Evolutionary conservation across 2,113 vertebrate genomes (phyloP).

Genomic region (Hylia prasina): DNA sequence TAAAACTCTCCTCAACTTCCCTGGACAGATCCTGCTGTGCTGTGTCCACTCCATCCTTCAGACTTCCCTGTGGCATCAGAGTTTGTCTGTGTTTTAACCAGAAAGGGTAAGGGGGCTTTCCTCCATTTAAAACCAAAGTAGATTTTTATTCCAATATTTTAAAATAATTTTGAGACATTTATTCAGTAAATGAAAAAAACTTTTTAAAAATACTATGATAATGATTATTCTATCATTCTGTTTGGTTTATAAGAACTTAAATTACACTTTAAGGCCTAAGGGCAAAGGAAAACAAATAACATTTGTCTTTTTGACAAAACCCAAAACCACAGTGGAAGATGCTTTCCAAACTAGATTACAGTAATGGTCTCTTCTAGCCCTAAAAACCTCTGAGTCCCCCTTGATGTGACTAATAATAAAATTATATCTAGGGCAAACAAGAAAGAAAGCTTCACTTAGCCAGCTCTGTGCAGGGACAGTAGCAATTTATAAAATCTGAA

Average conservation of each 20-base stretch:
- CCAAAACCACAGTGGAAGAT: background rate
- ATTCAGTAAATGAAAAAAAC: background rate
- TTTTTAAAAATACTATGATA: background rate
- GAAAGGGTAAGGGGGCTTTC: background rate
- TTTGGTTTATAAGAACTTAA: background rate
- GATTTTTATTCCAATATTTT: background rate
- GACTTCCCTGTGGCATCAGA: background rate
- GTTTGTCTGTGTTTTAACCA: background rate
- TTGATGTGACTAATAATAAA: slow-evolving; percentile 38
- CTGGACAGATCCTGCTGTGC: background rate
- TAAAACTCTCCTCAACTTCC: background rate
- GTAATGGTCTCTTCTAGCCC: background rate
- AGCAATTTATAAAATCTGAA: background rate
- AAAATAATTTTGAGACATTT: background rate
- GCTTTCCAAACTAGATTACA: slow-evolving; percentile 32
- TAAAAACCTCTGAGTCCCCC: slow-evolving; percentile 6
- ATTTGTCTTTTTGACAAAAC: slow-evolving; percentile 49
- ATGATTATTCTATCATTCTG: background rate
- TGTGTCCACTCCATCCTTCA: background rate
- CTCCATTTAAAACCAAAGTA: background rate
- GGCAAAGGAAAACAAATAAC: background rate
- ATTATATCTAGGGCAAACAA: background rate
- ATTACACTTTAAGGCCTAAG: slow-evolving; percentile 12
- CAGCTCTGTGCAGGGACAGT: background rate
- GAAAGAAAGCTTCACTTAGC: background rate